Conservation (phyloP, 2,888 invertebrate species). For the Oligia fasciuncula region DNA sequence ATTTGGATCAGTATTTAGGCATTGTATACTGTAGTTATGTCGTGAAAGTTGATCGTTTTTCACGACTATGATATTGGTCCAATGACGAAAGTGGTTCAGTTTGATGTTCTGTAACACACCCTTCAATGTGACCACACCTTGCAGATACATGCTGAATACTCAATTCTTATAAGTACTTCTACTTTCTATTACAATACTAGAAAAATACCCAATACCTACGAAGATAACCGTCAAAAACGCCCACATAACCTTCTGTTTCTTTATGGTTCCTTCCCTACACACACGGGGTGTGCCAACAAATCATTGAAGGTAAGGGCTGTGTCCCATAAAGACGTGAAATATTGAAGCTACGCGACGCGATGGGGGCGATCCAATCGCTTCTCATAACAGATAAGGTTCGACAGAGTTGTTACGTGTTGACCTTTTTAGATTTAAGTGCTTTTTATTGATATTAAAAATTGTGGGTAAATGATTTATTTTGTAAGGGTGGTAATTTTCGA, state of each 20-base stretch:
- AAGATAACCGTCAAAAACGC: neutral
- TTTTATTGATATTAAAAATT: conserved; percentile 42
- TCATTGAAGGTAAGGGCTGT: conserved; percentile 38
- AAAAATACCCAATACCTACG: neutral
- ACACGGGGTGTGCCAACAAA: conserved; percentile 42
- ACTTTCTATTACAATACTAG: neutral
- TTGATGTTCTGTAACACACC: too few species aligned
- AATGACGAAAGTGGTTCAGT: too few species aligned
- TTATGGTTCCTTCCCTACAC: neutral
- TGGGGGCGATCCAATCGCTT: conserved; percentile 35
- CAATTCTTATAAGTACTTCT: neutral
- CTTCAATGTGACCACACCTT: too few species aligned
- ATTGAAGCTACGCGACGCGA: conserved; percentile 38
- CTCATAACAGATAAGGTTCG: conserved; percentile 51
- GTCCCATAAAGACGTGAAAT: conserved; percentile 50
- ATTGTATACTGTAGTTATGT: too few species aligned
- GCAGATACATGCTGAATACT: too few species aligned
- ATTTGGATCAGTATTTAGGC: too few species aligned
- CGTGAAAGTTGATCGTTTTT: too few species aligned
- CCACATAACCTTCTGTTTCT: conserved; percentile 1
- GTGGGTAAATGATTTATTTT: conserved; percentile 19
- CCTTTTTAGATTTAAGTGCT: conserved; percentile 26
- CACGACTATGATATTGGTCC: too few species aligned
- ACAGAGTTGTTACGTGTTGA: conserved; percentile 22
- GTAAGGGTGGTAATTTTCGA: neutral